Base-by-base conservation (phyloP, 1,140 invertebrate species). In the Rhizoglyphus robini region DNA sequence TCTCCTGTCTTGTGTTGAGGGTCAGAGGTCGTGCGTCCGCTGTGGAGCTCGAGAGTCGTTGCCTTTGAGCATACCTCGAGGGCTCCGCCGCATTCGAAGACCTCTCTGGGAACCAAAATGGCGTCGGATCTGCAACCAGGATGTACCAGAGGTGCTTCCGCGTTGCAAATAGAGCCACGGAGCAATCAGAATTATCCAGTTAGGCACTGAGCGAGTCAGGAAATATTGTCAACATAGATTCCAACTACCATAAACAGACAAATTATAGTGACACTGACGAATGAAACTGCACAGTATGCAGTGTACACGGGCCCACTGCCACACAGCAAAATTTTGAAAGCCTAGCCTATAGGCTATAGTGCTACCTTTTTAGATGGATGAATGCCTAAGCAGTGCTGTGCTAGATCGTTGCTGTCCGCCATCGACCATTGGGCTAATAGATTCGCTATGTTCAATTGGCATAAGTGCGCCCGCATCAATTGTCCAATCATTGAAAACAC, bases 281-380 rank as follows among this genome's bases (percentile, higher is more conserved):
- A n/a, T 41, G 36, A 18, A 8, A 41, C 18, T n/a, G n/a, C 36
- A 41, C n/a, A n/a, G n/a, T n/a, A n/a, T n/a, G n/a, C n/a, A n/a
- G n/a, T n/a, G n/a, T n/a, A n/a, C 36, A 11, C 18, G 36, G 36
- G 23, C 23, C 15, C 3, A 27, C 23, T 25, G 29, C 23, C 48
- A 27, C 23, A 20, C 23, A 20, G 23, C n/a, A n/a, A n/a, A n/a
- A n/a, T n/a, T n/a, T n/a, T n/a, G n/a, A n/a, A n/a, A n/a, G n/a
- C n/a, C n/a, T n/a, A n/a, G n/a, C n/a, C n/a, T n/a, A n/a, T n/a
- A n/a, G n/a, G n/a, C n/a, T n/a, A n/a, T n/a, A 49, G 8, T 1
- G 48, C 23, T 23, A 27, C 23, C 11, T 60, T 11, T 60, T 60
- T 60, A 60, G 58, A 60, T 60, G 58, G 32, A 38, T 60, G 58